Conservation (phyloP, 2,888 invertebrate genomes). For the Rhagophthalmus giganteus region DNA sequence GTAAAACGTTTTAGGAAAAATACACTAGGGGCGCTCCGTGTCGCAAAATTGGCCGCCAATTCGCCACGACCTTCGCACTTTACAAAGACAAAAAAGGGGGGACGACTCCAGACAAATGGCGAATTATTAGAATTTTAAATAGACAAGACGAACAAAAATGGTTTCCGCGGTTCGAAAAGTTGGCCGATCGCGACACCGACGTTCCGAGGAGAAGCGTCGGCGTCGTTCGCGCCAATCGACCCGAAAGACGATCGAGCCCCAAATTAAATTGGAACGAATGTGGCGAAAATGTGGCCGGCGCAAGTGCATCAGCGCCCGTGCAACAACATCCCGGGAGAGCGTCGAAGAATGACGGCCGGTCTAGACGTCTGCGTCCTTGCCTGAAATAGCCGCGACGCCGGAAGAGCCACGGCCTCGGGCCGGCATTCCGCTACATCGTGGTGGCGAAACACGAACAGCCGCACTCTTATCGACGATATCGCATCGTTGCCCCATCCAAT, state of each 20-base stretch:
- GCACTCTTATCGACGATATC: conserved; percentile 4
- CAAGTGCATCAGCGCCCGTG: conserved; percentile 25
- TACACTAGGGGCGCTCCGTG: too few relatives aligned
- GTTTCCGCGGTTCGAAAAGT: too few relatives aligned
- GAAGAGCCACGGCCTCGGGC: conserved; percentile 49
- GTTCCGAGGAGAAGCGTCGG: too few relatives aligned
- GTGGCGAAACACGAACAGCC: conserved; percentile 8
- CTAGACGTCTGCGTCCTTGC: conserved; percentile 54
- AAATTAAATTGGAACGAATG: conserved; percentile 2
- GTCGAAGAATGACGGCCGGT: conserved; percentile 39
- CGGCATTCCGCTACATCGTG: conserved; percentile 36
- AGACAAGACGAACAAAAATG: background rate
- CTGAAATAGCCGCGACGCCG: conserved; percentile 52
- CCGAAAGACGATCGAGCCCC: background rate
- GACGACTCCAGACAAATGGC: too few relatives aligned
- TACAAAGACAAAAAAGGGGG: too few relatives aligned
- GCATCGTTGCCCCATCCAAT: too few relatives aligned
- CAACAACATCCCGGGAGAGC: conserved; percentile 23
- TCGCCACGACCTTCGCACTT: too few relatives aligned
- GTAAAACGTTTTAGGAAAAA: too few relatives aligned
- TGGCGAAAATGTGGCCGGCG: conserved; percentile 16
- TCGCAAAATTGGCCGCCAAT: too few relatives aligned
- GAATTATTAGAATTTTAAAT: background rate
- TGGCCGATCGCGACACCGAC: too few relatives aligned
- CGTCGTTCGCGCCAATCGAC: background rate